Base-by-base conservation (phyloP, 2,888 invertebrate species). In the Sabatieria punctata region DNA sequence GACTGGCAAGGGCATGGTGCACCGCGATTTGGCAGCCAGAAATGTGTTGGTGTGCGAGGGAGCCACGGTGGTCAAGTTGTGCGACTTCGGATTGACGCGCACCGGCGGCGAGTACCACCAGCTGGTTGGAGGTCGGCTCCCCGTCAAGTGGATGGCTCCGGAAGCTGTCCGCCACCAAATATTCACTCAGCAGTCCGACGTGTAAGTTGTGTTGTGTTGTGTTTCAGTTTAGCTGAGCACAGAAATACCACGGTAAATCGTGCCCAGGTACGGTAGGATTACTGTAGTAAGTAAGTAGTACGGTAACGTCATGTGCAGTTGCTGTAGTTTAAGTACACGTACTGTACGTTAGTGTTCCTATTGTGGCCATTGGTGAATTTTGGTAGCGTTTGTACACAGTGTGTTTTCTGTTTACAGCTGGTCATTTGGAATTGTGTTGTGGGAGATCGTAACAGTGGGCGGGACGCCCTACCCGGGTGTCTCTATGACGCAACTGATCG, bases 21-120 rank as follows among this genome's bases (percentile, higher is more conserved):
- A 38, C 38, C n/a, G 38, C 19, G 38, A 38, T n/a, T n/a, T 38
- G 38, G 38, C 38, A 13, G 38, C 38, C 22, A 13, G 38, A 8
- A 38, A 38, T 38, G 38, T 38, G 38, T 21, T 38, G 22, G 38
- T 38, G 38, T 38, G 38, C 38, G 38, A 38, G 22, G 38, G 38
- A n/a, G 38, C 15, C 6, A 6, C 11, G n/a, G 8, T 6, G n/a
- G 38, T 38, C 8, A 6, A n/a, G 38, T 18, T 38, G 15, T 6
- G 15, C 8, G 38, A 38, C 22, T 38, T 38, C 38, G 38, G 38
- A 18, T 21, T 38, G 8, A 21, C 38, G 19, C n/a, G 38, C n/a
- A 6, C n/a, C 22, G 22, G 11, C 19, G 33, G n/a, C 13, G n/a
- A 13, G 13, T 33, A 33, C n/a, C 33, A 33, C 11, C 38, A 13